Percentiles rank a stretch among this genome's conserved stretches.
These are phyloP conservation scores for Diadophis punctatus DNA, from an alignment of 2,113 vertebrate genomes.

Conservation along the genomic window DNA sequence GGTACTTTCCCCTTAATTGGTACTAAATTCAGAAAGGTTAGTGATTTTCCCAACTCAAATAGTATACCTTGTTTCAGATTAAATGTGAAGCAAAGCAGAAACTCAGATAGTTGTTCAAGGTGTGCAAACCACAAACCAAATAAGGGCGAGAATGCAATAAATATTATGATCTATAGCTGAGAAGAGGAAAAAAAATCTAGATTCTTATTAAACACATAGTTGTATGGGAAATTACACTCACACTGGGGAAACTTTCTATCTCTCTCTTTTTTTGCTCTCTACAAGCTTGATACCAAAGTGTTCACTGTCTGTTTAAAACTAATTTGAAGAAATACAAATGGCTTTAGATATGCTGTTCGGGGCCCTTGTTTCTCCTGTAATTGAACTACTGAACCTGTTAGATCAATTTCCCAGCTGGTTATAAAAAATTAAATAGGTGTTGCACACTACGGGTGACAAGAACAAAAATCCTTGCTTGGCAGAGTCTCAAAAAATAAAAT, in stretches of 20 bases:
- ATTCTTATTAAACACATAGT: not conserved
- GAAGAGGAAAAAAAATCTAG: not conserved
- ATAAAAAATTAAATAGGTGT: conserved; percentile 36
- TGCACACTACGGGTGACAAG: conserved; percentile 18
- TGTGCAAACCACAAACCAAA: not conserved
- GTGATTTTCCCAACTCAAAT: conserved; percentile 29
- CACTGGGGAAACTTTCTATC: not conserved
- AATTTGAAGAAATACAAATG: conserved; percentile 33
- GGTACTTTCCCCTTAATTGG: not conserved
- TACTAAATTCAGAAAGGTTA: conserved; percentile 20
- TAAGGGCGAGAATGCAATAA: not conserved
- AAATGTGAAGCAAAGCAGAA: conserved; percentile 17
- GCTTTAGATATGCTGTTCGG: conserved; percentile 2
- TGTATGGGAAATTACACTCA: not conserved
- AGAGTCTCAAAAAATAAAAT: not conserved
- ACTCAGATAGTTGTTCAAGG: conserved; percentile 1
- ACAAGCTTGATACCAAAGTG: conserved; percentile 15
- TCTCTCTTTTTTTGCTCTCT: conserved; percentile 1
- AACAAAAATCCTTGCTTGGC: conserved; percentile 42
- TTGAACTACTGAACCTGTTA: conserved; percentile 7
- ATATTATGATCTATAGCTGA: not conserved
- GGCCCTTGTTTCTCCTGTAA: conserved; percentile 1
- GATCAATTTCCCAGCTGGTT: conserved; percentile 21
- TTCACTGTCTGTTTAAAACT: conserved; percentile 47
- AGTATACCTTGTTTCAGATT: not conserved